Base-by-base conservation (phyloP, 2,113 vertebrate species). In the Strigops habroptila region DNA sequence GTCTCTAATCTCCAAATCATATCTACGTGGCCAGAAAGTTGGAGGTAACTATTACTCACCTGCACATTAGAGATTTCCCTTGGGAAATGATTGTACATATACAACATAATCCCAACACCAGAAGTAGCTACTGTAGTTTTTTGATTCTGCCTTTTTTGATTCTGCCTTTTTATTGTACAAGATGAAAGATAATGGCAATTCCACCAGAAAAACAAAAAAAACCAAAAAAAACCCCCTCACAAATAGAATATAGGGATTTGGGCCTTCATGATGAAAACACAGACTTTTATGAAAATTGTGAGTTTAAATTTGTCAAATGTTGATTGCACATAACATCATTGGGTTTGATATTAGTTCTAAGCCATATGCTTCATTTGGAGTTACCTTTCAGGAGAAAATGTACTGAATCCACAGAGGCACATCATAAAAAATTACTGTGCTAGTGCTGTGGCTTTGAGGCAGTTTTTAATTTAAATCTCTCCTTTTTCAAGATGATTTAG, bases 291-390 rank as follows among this genome's bases (percentile, higher is more conserved):
- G 46, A 88, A 88, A 94, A 88, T 10, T 43, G 30, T 49, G 48
- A 80, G 33, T 74, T 96, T 83, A 76, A 91, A 77, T 86, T 86
- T 2, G 1, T 94, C 82, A 88, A 71, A 88, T 93, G 64, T 81
- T 25, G 41, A 43, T 86, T 77, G 82, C 41, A 49, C 7, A 35
- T 25, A 80, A 41, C 49, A 83, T 63, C 31, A 41, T 4, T 53
- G 25, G 30, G 73, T 86, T 94, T 96, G 82, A 88, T 90, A 86
- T 46, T 55, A 53, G 53, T 88, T 92, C 86, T 92, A 83, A 92
- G 68, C 63, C 39, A 59, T 68, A 43, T 59, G 51, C 18, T 93
- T 90, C 55, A 49, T 67, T 83, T 81, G 31, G 76, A 94, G 68
- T 39, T 95, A 74, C 80, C 51, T 77, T 91, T 91, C 67, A 76